phyloP scores from a whole-genome alignment of 2,113 vertebrate species.

The Garra rufa region DNA sequence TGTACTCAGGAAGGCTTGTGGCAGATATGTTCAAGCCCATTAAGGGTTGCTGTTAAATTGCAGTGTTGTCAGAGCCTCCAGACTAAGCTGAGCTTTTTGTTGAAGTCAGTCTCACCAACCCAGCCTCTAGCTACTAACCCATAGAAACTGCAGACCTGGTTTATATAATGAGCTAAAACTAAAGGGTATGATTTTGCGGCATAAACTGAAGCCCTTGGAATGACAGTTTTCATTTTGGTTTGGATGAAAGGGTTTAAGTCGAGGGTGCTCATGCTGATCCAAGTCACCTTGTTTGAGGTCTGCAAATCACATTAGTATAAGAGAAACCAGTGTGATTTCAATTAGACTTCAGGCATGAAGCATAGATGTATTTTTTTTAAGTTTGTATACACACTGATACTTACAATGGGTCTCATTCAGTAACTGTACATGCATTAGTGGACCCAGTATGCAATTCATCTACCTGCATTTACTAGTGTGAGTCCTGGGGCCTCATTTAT shows the following conservation, averaged over 20 bases:
- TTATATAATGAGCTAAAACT: background rate
- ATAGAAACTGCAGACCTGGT: background rate
- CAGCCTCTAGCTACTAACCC: slow-evolving; percentile 15
- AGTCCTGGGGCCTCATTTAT: too few relatives aligned
- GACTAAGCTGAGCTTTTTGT: slow-evolving; percentile 22
- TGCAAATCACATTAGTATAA: background rate
- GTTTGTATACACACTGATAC: background rate
- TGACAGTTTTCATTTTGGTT: background rate
- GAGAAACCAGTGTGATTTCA: background rate
- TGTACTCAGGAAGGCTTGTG: slow-evolving; percentile 24
- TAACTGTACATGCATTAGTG: background rate
- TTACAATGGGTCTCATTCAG: background rate
- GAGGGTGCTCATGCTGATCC: background rate
- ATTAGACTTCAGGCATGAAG: background rate
- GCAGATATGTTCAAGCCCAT: slow-evolving; percentile 22
- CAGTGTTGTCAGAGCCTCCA: slow-evolving; percentile 13
- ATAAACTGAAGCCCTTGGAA: background rate
- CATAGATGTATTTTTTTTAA: background rate
- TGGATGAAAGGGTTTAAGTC: background rate
- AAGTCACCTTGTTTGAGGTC: background rate
- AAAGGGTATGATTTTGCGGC: background rate
- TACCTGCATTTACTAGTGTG: background rate
- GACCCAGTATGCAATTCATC: background rate
- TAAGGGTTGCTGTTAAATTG: slow-evolving; percentile 18
- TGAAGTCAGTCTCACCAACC: background rate